A percentile compares a stretch with the other conserved stretches of the same genome.
Evolutionary conservation across 2,797 vertebrate species (phyloP).

Genomic region (Percopsis omiscomaycus): DNA sequence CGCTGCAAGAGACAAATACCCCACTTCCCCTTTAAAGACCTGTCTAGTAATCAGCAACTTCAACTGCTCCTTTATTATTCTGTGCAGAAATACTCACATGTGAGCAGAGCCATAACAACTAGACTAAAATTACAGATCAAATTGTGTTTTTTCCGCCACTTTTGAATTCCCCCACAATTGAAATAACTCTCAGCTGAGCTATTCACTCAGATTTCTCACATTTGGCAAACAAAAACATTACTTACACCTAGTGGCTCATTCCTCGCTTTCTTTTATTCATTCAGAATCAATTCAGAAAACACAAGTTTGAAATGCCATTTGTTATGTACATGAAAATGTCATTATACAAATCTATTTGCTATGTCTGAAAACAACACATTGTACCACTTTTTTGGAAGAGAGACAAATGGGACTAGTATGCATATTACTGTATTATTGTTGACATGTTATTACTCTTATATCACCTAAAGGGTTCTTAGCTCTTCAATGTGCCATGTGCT

Average conservation of each 20-base stretch:
- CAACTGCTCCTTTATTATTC: conserved; percentile 16
- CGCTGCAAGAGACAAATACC: conserved; percentile 23
- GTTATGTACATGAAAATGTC: conserved; percentile 59
- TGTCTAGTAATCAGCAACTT: conserved; percentile 36
- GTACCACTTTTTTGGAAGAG: conserved; percentile 26
- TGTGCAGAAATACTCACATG: neutral
- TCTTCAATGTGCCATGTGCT: conserved; percentile 72
- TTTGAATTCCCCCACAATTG: neutral
- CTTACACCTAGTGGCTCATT: too few relatives aligned
- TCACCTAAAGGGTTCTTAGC: conserved; percentile 61
- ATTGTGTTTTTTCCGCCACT: neutral
- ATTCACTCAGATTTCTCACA: neutral
- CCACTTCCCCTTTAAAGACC: conserved; percentile 33
- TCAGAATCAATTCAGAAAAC: conserved; percentile 29
- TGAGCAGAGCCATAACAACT: conserved; percentile 1
- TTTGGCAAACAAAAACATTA: conserved; percentile 15
- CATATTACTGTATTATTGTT: conserved; percentile 55
- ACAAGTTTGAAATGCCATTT: conserved; percentile 43
- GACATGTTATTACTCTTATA: conserved; percentile 61
- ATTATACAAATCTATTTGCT: conserved; percentile 51
- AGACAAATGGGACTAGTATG: conserved; percentile 36
- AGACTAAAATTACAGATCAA: conserved; percentile 12
- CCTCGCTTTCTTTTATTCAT: conserved; percentile 50
- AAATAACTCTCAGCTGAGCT: conserved; percentile 13
- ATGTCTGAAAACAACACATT: conserved; percentile 54